These are phyloP conservation scores for Oryctolagus cuniculus DNA, from an alignment of 2,113 vertebrate genomes.

Conservation along the genomic window mOryCun1.1 NC_091451.1:46345501-46346000, in stretches of 20 bases:
- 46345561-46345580: conserved; percentile 88
- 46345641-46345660: conserved; percentile 86
- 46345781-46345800: conserved; percentile 90
- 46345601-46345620: conserved; percentile 90
- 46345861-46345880: conserved; percentile 51
- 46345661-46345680: conserved; percentile 82
- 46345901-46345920: conserved; percentile 8
- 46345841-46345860: conserved; percentile 86
- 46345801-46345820: conserved; percentile 84
- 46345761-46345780: conserved; percentile 91
- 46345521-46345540: conserved; percentile 89
- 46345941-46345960: neutral
- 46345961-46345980: neutral
- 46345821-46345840: conserved; percentile 71
- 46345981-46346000: neutral
- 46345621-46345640: conserved; percentile 84
- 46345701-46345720: conserved; percentile 89
- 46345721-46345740: conserved; percentile 85
- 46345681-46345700: conserved; percentile 84
- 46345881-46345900: conserved; percentile 28
- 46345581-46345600: conserved; percentile 92
- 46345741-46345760: conserved; percentile 88
- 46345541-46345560: conserved; percentile 92
- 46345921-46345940: neutral
- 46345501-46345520: conserved; percentile 77